phyloP scores from a whole-genome alignment of 1,140 invertebrate genomes.

The Lethrus apterus region DNA sequence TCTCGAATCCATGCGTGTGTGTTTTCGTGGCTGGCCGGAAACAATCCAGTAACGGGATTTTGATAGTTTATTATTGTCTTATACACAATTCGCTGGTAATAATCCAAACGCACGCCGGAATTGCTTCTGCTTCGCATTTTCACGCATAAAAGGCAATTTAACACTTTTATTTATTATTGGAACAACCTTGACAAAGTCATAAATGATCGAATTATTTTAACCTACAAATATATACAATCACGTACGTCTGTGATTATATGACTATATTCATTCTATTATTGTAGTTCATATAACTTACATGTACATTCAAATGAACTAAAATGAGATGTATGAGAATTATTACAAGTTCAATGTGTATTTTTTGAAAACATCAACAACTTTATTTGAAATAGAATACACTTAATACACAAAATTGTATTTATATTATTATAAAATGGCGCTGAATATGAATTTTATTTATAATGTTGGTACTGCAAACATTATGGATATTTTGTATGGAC shows the following conservation, averaged over 20 bases:
- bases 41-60: constrained; percentile 89
- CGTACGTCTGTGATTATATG: not conserved
- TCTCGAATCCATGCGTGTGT: constrained; percentile 98
- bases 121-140: constrained; percentile 86
- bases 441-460: too few species aligned
- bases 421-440: too few species aligned
- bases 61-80: constrained; percentile 89
- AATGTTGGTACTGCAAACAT: too few species aligned
- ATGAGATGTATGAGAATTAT: too few species aligned
- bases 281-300: too few species aligned
- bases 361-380: too few species aligned
- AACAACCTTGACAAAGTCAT: not conserved
- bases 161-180: not conserved
- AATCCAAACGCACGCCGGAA: constrained; percentile 89
- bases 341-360: too few species aligned
- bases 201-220: not conserved
- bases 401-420: too few species aligned
- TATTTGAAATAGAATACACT: too few species aligned
- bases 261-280: not conserved
- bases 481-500: too few species aligned
- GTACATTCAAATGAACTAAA: too few species aligned
- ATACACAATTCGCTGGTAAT: constrained; percentile 87
- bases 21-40: constrained; percentile 77
- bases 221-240: not conserved
- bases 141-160: too few species aligned